Evolutionary conservation across 2,888 invertebrate species (phyloP), one percentile per base, ranked within the genome.

Genomic region (Branchipolynoe longqiensis): DNA sequence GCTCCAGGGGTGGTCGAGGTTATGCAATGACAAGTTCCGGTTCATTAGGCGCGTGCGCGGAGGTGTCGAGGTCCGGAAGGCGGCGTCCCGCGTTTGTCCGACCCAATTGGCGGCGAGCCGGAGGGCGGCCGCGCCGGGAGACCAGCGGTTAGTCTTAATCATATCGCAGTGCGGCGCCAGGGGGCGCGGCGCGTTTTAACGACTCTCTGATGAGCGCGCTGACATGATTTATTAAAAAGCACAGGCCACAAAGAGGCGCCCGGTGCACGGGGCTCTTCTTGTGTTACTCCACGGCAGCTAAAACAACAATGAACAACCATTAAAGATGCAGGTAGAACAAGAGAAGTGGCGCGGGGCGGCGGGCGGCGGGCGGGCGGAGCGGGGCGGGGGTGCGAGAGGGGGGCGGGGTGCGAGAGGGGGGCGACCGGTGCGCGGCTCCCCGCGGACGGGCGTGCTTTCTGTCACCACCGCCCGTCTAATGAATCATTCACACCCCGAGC

Each of bases 201-300:
- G 48, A 54, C 78, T 78, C 78, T 54, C 78, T 78, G 54, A 54
- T 54, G 78, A 78, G 78, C 78, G 28, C 31, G 25, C 78, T 78
- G 78, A 78, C 78, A 78, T 78, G 78, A 78, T 78, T 78, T 78
- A 78, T 78, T 78, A 78, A 78, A 78, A 78, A 78, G 25, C 28
- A 12, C 6, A 12, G 31, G 54, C 48, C 28, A 25, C 41, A 41
- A 54, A 78, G 48, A 31, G 48, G 78, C 38, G 25, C 25, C n/a
- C 25, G 14, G 48, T 14, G 22, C 0, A 14, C 12, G 25, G 41
- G 18, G 22, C 54, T 22, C 54, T 78, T 48, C 78, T 54, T 48
- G 41, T 48, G 78, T 54, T 48, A 48, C 78, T 14, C 4, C 33
- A 14, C 28, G 28, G 18, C 48, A 25, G 28, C 78, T 78, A 12